Percentiles rank a stretch among this genome's conserved stretches.
Evolutionary conservation across 2,888 invertebrate species (phyloP).

Genomic region (Clostera curtula): DNA sequence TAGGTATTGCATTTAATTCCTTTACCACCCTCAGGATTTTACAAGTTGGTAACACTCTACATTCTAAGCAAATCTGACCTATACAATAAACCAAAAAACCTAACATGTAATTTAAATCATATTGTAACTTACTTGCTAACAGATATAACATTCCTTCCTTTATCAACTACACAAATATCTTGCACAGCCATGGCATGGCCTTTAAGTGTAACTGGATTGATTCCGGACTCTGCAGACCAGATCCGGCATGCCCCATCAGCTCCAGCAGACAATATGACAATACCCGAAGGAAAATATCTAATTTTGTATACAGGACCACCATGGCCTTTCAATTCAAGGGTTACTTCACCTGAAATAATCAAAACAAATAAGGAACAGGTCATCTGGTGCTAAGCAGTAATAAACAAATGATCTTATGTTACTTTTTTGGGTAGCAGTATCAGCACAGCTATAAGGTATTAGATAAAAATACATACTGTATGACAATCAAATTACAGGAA

Average conservation of each 20-base stretch:
- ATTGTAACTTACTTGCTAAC: conserved; percentile 75
- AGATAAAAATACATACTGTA: too few relatives aligned
- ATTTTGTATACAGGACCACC: conserved; percentile 80
- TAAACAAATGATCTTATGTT: too few relatives aligned
- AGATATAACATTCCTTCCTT: conserved; percentile 81
- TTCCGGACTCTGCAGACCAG: conserved; percentile 81
- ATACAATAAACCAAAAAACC: conserved; percentile 1
- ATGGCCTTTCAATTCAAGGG: conserved; percentile 76
- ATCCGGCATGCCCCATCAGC: conserved; percentile 80
- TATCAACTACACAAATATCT: conserved; percentile 78
- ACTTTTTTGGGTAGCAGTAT: too few relatives aligned
- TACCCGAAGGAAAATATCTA: conserved; percentile 81
- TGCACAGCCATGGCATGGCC: conserved; percentile 80
- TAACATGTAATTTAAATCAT: conserved; percentile 1
- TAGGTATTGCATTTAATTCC: too few relatives aligned
- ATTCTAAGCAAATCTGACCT: too few relatives aligned
- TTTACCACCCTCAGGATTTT: too few relatives aligned
- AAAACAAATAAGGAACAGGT: too few relatives aligned
- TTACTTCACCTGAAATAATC: conserved; percentile 42
- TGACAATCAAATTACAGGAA: too few relatives aligned
- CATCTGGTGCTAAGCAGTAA: too few relatives aligned
- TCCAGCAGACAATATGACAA: conserved; percentile 79
- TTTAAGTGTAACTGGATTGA: conserved; percentile 78
- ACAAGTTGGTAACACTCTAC: too few relatives aligned
- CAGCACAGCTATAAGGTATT: too few relatives aligned